Base-by-base conservation (phyloP, 2,113 vertebrate genomes). In the Oxygymnocypris stewartii region DNA sequence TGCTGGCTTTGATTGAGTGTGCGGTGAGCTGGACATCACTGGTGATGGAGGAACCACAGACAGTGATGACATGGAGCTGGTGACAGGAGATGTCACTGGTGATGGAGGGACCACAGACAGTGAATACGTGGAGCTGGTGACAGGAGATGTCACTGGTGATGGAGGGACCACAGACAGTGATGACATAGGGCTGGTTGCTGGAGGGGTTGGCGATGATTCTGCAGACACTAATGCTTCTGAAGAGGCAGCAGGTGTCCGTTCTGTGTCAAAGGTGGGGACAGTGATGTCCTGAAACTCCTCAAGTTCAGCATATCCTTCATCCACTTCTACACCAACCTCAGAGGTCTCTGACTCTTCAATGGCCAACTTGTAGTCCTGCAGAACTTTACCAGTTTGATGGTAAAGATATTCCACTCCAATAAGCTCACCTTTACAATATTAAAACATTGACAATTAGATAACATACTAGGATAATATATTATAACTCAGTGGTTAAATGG, bases 191-290 rank as follows among this genome's bases (percentile, higher is more conserved):
- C 28, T 69, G 28, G 65, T 35, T 35, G 28, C 65, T 14, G 28
- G 65, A 69, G 65, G 65, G 65, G 65, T 69, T 69, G 13, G 28
- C 35, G 65, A 69, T 69, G 14, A 69, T 69, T 13, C 31, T 37
- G n/a, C 14, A 35, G 65, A 69, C 63, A 67, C 63, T 67, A 12
- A 69, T 69, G 65, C 65, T 69, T 69, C 28, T 35, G 65, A 69
- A 7, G 65, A 54, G 51, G 51, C 65, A 69, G 65, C 65, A 69
- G 65, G 65, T 69, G 28, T 69, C 65, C 31, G 14, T 31, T 69
- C 31, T 69, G 65, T 69, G 13, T 69, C 28, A 35, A 69, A 35
- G 65, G 65, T 69, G 28, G 65, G 65, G 65, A 35, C 14, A 35
- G 65, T 37, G 65, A 3, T n/a, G n/a, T n/a, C n/a, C n/a, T n/a